Base-by-base conservation (phyloP, 2,113 vertebrate species). In the Pyxicephalus adspersus region DNA sequence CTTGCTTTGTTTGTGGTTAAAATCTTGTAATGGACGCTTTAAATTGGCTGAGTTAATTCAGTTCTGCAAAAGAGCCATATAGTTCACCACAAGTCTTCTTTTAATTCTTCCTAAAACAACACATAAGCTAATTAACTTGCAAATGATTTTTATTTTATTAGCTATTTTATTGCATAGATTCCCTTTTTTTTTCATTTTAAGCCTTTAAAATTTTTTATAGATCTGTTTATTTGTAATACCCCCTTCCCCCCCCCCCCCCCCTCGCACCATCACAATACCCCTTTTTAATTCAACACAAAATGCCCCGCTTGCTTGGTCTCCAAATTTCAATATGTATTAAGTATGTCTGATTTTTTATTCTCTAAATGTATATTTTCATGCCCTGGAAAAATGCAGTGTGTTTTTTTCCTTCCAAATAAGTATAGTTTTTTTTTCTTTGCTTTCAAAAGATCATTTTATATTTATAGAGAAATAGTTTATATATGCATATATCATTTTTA, bases 401-500 rank as follows among this genome's bases (percentile, higher is more conserved):
- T 78, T 64, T n/a, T 38, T 71, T 67, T 64, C 26, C 52, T 34
- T 64, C 11, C 88, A 93, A 89, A 90, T 94, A 94, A 89, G 88
- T 93, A 94, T 94, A 91, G 94, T 93, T 95, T 95, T 95, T 91
- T 93, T 92, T 93, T 54, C 90, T 91, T 91, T 91, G 89, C 91
- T 95, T 93, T 94, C 89, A 94, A 92, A 91, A 95, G 90, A 93
- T 93, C 92, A 90, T 96, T 93, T 38, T 97, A 96, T 97, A 97
- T 97, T 96, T 96, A 95, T 97, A 96, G 94, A 95, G 91, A 90
- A 94, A 94, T 95, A 93, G 91, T 95, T 95, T 95, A 95, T 95
- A 94, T 95, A 95, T 87, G 85, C 85, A 87, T 88, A 94, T 93
- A 90, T 89, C 91, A 88, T 94, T 95, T 94, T 95, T 94, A 94